Percentiles rank a stretch among this genome's conserved stretches.
phyloP scores from a whole-genome alignment of 64 coral and sea anemone species.

The Dendronephthya gigantea region DNA sequence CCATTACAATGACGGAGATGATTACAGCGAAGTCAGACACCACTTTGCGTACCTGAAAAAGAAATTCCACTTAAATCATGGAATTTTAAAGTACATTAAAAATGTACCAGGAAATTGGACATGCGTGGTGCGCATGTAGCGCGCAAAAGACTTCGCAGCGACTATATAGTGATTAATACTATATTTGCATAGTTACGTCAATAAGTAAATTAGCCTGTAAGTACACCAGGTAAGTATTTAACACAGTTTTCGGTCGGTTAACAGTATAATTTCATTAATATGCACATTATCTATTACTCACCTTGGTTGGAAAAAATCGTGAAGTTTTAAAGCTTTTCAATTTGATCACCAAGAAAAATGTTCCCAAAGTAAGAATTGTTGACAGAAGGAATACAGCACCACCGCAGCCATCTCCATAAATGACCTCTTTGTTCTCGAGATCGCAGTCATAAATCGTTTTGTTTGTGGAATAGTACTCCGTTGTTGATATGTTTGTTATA shows the following conservation, averaged over 20 bases:
- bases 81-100: no score
- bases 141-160: no score
- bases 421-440: neutral
- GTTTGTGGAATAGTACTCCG: neutral
- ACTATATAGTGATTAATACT: no score
- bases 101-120: no score
- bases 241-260: no score
- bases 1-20: constrained; percentile 75
- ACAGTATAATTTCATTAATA: no score
- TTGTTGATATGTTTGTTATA: neutral
- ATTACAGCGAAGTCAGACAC: constrained; percentile 89
- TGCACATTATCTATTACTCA: constrained; percentile 11
- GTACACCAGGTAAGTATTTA: no score
- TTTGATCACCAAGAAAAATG: constrained; percentile 59
- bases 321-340: constrained; percentile 71
- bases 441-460: constrained; percentile 47
- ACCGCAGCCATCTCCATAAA: constrained; percentile 45
- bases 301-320: constrained; percentile 86
- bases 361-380: constrained; percentile 58
- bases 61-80: neutral
- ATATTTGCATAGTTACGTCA: no score
- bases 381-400: constrained; percentile 85
- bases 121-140: no score
- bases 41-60: constrained; percentile 55
- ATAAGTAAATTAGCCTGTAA: no score